Conservation (phyloP, 2,797 vertebrate species). For the Falco rusticolus region DNA sequence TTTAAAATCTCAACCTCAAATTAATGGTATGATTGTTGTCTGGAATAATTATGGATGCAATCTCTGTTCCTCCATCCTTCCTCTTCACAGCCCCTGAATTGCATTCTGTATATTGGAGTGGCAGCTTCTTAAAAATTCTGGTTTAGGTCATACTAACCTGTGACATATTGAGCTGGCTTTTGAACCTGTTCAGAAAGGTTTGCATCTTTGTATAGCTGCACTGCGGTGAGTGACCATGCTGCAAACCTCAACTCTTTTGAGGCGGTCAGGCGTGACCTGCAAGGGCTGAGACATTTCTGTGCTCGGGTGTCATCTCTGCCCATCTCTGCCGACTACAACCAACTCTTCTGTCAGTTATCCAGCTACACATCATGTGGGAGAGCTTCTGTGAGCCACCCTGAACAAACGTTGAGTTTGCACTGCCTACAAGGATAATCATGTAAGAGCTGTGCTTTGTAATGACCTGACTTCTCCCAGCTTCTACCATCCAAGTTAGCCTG, state of each 20-base stretch:
- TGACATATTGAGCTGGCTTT: background rate
- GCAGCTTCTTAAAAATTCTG: background rate
- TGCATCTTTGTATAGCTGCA: background rate
- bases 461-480: background rate
- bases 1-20: background rate
- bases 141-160: background rate
- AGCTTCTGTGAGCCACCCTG: background rate
- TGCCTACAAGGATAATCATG: background rate
- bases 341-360: background rate
- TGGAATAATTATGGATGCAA: background rate
- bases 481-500: background rate
- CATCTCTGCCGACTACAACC: background rate
- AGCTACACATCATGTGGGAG: fast-evolving
- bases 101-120: background rate
- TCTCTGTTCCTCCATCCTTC: background rate
- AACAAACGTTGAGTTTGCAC: fast-evolving
- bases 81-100: background rate
- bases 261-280: background rate
- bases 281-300: background rate
- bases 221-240: background rate
- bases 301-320: background rate
- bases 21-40: background rate
- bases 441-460: background rate
- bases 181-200: background rate
- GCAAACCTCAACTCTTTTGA: background rate